Conservation (phyloP, 1,140 invertebrate species). For the Brachionus koreanus region DNA sequence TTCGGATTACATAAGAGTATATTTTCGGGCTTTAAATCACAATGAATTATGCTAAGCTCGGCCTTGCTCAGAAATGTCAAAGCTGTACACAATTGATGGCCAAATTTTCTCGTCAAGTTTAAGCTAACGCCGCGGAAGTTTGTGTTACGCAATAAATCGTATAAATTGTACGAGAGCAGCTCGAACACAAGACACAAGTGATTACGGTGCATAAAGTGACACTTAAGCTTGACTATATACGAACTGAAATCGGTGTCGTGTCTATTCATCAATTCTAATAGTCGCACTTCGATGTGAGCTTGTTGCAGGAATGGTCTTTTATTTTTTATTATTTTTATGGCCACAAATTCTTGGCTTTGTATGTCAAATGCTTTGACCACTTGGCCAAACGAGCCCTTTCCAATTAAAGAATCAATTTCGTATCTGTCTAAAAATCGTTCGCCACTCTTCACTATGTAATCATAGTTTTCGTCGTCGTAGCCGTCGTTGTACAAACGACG, state of each 20-base stretch:
- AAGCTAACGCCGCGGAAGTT: conserved; percentile 98
- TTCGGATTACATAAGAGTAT: conserved; percentile 99
- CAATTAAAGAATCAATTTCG: conserved; percentile 96
- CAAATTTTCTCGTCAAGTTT: conserved; percentile 98
- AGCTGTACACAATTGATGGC: conserved; percentile 91
- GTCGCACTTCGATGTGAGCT: conserved; percentile 98
- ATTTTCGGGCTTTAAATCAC: conserved; percentile 99
- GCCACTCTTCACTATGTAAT: conserved; percentile 97
- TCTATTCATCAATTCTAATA: conserved; percentile 98
- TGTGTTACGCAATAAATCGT: conserved; percentile 96
- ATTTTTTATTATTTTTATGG: conserved; percentile 99
- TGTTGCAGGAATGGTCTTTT: conserved; percentile 99
- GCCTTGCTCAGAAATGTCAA: conserved; percentile 95
- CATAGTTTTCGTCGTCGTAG: conserved; percentile 96
- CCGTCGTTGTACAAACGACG: conserved; percentile 93
- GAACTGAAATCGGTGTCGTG: conserved; percentile 86
- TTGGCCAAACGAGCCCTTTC: conserved; percentile 95
- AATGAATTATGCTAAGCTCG: conserved; percentile 98
- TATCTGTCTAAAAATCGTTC: conserved; percentile 99
- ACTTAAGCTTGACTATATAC: conserved; percentile 98
- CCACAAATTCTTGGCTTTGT: conserved; percentile 92
- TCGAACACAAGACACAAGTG: conserved; percentile 99
- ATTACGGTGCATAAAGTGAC: conserved; percentile 89
- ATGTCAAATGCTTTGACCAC: conserved; percentile 98
- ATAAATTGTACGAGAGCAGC: conserved; percentile 97